Base-by-base conservation (phyloP, 2,113 vertebrate genomes). In the Ciconia maguari region DNA sequence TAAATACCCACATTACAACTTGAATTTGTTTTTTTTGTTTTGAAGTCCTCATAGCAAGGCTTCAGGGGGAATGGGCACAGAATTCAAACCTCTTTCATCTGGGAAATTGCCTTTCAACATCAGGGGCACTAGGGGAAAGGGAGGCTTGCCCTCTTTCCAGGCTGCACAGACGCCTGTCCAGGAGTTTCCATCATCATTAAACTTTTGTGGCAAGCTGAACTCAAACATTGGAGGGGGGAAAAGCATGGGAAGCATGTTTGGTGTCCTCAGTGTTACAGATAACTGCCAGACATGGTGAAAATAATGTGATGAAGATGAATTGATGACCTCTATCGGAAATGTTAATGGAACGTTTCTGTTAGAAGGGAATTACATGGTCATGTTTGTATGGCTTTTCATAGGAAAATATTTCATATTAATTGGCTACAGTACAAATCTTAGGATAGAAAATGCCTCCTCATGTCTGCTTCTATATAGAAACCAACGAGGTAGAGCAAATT, bases 321-420 rank as follows among this genome's bases (percentile, higher is more conserved):
- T 85, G 55, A 94, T 84, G 42, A 85, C 80, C 36, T 93, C 62
- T 60, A 82, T 82, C 83, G 92, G 86, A 93, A 95, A 86, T 60
- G 76, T 48, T 95, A 94, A 94, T 87, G 83, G 93, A 93, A 95
- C 30, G 30, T 87, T 94, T 91, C 81, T 93, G 71, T 93, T 95
- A 77, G 89, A 89, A 49, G 66, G 48, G 75, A 95, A 93, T 95
- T 92, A 95, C 44, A 48, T 54, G 66, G 65, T 80, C 70, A 83
- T 91, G 74, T 96, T 96, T 95, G 82, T 93, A 83, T 86, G 91
- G 81, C 62, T 95, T 94, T 94, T 85, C 66, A 38, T 60, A 80
- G 46, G 87, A 83, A 94, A 95, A 80, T 83, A 93, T 80, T 95
- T 95, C 70, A 89, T 89, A 90, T 87, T 94, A 96, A 95, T 77